These are phyloP conservation scores for Argyra leucocephala DNA, from an alignment of 2,888 invertebrate species.

Conservation along the genomic window DNA sequence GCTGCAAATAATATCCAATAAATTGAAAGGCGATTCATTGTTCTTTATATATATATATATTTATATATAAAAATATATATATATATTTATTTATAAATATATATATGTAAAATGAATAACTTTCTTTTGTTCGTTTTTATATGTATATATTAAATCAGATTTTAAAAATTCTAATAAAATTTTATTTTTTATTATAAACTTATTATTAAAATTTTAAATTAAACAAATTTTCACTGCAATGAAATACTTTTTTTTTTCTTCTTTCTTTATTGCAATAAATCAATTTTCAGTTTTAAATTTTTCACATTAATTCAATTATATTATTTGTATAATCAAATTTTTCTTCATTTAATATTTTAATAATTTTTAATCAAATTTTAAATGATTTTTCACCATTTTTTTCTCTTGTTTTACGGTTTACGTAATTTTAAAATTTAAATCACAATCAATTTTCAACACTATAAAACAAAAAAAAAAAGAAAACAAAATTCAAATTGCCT, in stretches of 20 bases:
- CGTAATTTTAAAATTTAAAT: background rate
- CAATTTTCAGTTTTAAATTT: background rate
- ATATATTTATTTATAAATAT: background rate
- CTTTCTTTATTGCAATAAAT: background rate
- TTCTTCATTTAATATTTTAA: background rate
- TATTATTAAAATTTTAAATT: too few relatives aligned
- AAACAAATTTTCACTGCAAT: too few relatives aligned
- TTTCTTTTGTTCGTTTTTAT: too few relatives aligned
- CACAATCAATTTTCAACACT: too few relatives aligned
- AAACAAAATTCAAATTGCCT: background rate
- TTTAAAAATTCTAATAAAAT: too few relatives aligned
- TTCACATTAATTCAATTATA: background rate
- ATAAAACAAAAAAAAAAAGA: too few relatives aligned
- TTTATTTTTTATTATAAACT: too few relatives aligned
- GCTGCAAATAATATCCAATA: conserved; percentile 35
- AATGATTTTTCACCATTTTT: background rate
- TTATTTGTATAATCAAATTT: background rate
- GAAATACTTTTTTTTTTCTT: background rate
- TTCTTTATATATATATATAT: background rate
- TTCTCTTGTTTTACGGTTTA: too few relatives aligned
- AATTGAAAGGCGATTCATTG: conserved; percentile 35
- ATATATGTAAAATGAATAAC: too few relatives aligned
- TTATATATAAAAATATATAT: background rate
- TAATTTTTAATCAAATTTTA: background rate
- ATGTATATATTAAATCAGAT: too few relatives aligned